Evolutionary conservation across 37 sponge, comb jelly and placozoan genomes (phyloP).

Genomic region (Haliclona indistincta): DNA sequence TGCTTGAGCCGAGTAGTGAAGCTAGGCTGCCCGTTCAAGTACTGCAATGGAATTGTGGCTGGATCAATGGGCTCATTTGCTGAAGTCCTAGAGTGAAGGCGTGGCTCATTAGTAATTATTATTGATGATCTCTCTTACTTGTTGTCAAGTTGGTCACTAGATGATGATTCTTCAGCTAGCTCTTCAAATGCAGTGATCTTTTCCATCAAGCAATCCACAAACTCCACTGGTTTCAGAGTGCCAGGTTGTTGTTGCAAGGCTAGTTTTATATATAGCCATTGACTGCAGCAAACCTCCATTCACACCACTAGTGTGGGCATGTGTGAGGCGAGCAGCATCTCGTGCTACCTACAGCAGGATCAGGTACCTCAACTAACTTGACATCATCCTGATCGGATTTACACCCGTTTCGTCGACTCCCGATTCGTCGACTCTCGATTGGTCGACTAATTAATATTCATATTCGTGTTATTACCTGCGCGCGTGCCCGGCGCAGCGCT

Average conservation of each 20-base stretch:
- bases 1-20: slow-evolving; percentile 35
- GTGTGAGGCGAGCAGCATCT: slow-evolving; percentile 54
- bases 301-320: slow-evolving; percentile 60
- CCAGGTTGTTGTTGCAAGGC: slow-evolving; percentile 32
- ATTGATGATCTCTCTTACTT: too few relatives aligned
- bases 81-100: not conserved
- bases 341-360: not conserved
- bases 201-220: slow-evolving; percentile 39
- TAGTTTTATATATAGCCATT: slow-evolving; percentile 48
- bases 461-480: too few relatives aligned
- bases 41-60: not conserved
- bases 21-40: slow-evolving; percentile 21
- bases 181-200: slow-evolving; percentile 39
- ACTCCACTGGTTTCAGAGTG: slow-evolving; percentile 20
- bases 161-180: not conserved
- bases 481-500: too few relatives aligned
- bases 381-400: too few relatives aligned
- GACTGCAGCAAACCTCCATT: slow-evolving; percentile 67
- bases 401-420: too few relatives aligned
- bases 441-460: too few relatives aligned
- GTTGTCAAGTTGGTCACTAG: not conserved
- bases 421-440: too few relatives aligned
- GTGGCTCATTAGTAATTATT: not conserved
- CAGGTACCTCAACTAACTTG: not conserved
- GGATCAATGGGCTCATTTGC: not conserved